Evolutionary conservation across 2,113 vertebrate genomes (phyloP).

Genomic region (Ptilonorhynchus violaceus): DNA sequence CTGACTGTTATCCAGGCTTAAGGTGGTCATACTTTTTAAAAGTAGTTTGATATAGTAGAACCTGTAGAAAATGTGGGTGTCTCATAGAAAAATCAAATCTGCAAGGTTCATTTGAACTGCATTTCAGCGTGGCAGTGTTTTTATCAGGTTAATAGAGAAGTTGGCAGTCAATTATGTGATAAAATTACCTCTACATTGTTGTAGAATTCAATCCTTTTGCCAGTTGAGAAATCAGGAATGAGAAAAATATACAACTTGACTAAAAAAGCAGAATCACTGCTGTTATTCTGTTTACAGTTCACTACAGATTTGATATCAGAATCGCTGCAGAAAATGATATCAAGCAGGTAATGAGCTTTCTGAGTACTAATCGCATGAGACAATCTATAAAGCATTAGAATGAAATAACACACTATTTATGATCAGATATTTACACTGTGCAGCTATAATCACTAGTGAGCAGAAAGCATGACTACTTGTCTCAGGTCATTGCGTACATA

Average conservation of each 20-base stretch:
- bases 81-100: not conserved
- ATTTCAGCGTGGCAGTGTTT: not conserved
- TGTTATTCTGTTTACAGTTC: not conserved
- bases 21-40: not conserved
- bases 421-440: not conserved
- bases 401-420: not conserved
- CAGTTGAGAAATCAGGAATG: not conserved
- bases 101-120: not conserved
- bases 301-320: not conserved
- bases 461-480: not conserved
- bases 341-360: not conserved
- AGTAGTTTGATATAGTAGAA: not conserved
- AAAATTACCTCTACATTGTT: not conserved
- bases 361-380: not conserved
- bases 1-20: not conserved
- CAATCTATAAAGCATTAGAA: not conserved
- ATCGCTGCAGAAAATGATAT: not conserved
- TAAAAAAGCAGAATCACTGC: not conserved
- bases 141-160: conserved; percentile 16
- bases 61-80: not conserved
- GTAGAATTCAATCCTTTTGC: not conserved
- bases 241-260: not conserved
- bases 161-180: not conserved
- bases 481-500: not conserved
- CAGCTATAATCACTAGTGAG: not conserved